Evolutionary conservation across 35 echinoderm and acorn worm genomes (phyloP).

Genomic region (Lytechinus variegatus): DNA sequence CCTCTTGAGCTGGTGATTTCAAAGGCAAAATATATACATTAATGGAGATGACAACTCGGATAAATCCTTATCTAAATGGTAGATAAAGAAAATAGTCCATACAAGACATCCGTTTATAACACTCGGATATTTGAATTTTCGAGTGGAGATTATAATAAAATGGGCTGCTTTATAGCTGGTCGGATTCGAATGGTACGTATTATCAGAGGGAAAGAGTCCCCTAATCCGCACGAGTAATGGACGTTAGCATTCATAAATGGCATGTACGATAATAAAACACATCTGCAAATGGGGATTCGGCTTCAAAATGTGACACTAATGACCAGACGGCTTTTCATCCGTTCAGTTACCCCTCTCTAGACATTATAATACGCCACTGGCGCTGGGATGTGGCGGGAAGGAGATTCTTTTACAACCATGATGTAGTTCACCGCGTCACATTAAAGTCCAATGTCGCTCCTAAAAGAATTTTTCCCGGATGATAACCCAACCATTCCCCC

Average conservation of each 20-base stretch:
- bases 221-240: not conserved
- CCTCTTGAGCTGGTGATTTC: not conserved
- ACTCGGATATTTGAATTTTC: not conserved
- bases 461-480: too few relatives aligned
- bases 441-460: too few relatives aligned
- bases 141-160: not conserved
- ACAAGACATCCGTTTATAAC: not conserved
- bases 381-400: not conserved
- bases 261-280: not conserved
- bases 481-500: too few relatives aligned
- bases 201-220: not conserved
- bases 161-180: not conserved
- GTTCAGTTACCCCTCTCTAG: not conserved
- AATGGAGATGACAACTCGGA: not conserved
- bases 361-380: not conserved
- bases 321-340: not conserved
- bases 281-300: not conserved
- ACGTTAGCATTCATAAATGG: not conserved
- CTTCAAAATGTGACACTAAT: conserved; percentile 19
- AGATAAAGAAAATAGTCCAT: not conserved
- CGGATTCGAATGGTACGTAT: not conserved
- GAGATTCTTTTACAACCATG: too few relatives aligned
- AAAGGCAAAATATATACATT: not conserved
- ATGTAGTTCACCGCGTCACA: too few relatives aligned
- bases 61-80: not conserved